Percentiles rank a stretch among this genome's conserved stretches.
phyloP scores from a whole-genome alignment of 2,797 vertebrate genomes.

The Gymnothorax javanicus region DNA sequence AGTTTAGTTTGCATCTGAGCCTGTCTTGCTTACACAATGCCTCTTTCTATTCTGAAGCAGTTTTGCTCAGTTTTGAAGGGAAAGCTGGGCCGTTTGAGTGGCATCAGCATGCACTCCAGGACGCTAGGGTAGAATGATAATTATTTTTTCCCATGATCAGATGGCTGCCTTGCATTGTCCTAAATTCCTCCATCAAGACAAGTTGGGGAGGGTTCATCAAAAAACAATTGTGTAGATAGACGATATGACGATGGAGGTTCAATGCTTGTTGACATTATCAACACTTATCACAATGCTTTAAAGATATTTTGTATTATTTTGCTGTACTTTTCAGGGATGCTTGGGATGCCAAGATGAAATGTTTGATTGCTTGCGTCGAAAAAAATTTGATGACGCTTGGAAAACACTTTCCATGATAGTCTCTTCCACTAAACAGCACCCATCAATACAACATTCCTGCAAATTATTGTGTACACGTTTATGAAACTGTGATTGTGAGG shows the following conservation, averaged over 20 bases:
- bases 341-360: background rate
- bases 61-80: constrained; percentile 53
- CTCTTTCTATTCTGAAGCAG: constrained; percentile 49
- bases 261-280: background rate
- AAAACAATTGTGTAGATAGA: constrained; percentile 29
- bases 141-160: constrained; percentile 61
- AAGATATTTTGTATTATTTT: background rate
- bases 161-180: constrained; percentile 59
- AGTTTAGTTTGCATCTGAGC: constrained; percentile 38
- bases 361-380: background rate
- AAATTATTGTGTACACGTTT: background rate
- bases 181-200: constrained; percentile 31
- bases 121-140: constrained; percentile 49
- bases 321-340: no score
- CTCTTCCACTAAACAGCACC: background rate
- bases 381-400: background rate
- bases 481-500: background rate
- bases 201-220: background rate
- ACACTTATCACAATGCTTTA: background rate
- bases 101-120: constrained; percentile 58
- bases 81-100: constrained; percentile 54
- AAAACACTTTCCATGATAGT: background rate
- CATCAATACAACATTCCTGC: background rate
- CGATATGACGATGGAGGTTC: constrained; percentile 19
- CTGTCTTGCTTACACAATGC: constrained; percentile 51